These are phyloP conservation scores for Felis chaus DNA, from an alignment of 2,113 vertebrate species.

Conservation along the genomic window DNA sequence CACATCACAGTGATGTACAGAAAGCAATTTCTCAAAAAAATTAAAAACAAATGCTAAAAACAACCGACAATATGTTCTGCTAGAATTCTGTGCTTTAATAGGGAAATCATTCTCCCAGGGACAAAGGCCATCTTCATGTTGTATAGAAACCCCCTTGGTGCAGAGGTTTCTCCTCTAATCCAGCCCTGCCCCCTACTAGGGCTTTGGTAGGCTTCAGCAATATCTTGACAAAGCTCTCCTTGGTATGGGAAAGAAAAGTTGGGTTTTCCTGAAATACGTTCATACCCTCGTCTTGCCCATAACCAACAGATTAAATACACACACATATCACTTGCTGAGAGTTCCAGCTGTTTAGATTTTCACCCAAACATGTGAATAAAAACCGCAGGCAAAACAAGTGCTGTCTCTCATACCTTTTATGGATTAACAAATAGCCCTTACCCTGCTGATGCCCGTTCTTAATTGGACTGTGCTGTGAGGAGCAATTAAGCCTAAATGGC, in stretches of 20 bases:
- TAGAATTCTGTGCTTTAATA: conserved; percentile 4
- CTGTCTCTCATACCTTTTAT: conserved; percentile 82
- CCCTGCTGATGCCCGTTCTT: conserved; percentile 78
- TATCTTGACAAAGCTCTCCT: conserved; percentile 16
- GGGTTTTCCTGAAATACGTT: conserved; percentile 47
- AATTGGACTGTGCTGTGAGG: conserved; percentile 83
- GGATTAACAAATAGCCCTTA: conserved; percentile 83
- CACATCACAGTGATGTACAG: not conserved
- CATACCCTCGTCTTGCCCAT: conserved; percentile 66
- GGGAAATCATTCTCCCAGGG: conserved; percentile 45
- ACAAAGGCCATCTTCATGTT: not conserved
- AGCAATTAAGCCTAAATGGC: conserved; percentile 85
- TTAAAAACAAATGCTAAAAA: conserved; percentile 26
- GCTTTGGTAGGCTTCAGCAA: conserved; percentile 31
- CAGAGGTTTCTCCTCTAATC: not conserved
- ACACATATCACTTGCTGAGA: conserved; percentile 48
- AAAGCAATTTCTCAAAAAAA: not conserved
- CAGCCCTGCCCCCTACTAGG: not conserved
- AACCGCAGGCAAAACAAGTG: conserved; percentile 76
- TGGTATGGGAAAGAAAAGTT: conserved; percentile 47
- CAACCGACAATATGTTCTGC: not conserved
- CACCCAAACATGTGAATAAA: conserved; percentile 68
- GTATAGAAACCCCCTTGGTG: not conserved
- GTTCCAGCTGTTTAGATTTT: conserved; percentile 77
- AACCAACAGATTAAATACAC: conserved; percentile 71